These are phyloP conservation scores for Liolophura sinensis DNA, from an alignment of 1,140 invertebrate species.

Conservation along the genomic window DNA sequence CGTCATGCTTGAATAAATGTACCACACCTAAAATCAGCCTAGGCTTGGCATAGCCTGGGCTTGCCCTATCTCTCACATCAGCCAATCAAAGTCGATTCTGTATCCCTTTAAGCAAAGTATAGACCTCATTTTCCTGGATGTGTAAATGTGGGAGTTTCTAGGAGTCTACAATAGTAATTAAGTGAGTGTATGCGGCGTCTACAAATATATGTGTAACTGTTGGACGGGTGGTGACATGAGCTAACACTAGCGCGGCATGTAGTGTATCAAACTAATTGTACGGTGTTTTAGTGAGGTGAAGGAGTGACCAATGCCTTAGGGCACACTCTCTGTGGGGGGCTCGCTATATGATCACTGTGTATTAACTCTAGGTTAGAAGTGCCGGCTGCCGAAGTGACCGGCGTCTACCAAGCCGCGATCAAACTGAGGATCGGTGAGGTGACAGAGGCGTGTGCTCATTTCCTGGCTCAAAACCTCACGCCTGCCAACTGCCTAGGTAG, in stretches of 20 bases:
- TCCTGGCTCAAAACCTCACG: slow-evolving; percentile 71
- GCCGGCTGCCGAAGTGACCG: slow-evolving; percentile 66
- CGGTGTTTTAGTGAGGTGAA: background rate
- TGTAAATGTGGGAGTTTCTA: too few relatives aligned
- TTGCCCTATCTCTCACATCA: too few relatives aligned
- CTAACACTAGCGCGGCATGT: background rate
- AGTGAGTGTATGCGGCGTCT: background rate
- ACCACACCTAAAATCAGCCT: too few relatives aligned
- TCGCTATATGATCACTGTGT: slow-evolving; percentile 15
- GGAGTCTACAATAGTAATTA: too few relatives aligned
- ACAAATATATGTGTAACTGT: too few relatives aligned
- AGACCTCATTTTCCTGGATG: too few relatives aligned
- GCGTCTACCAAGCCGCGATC: slow-evolving; percentile 74
- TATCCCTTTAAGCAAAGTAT: too few relatives aligned
- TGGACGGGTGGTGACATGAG: too few relatives aligned
- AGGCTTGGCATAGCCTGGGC: too few relatives aligned
- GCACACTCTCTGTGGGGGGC: background rate
- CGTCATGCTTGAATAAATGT: too few relatives aligned
- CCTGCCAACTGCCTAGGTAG: slow-evolving; percentile 70
- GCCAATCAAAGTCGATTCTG: too few relatives aligned
- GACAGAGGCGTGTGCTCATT: slow-evolving; percentile 71
- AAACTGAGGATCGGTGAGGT: slow-evolving; percentile 75
- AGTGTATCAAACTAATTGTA: background rate
- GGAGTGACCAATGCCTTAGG: background rate
- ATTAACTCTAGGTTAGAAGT: slow-evolving; percentile 64